Evolutionary conservation across 1,140 invertebrate species (phyloP), one percentile per base, ranked within the genome.

Genomic region (Drosophila baimaii): DNA sequence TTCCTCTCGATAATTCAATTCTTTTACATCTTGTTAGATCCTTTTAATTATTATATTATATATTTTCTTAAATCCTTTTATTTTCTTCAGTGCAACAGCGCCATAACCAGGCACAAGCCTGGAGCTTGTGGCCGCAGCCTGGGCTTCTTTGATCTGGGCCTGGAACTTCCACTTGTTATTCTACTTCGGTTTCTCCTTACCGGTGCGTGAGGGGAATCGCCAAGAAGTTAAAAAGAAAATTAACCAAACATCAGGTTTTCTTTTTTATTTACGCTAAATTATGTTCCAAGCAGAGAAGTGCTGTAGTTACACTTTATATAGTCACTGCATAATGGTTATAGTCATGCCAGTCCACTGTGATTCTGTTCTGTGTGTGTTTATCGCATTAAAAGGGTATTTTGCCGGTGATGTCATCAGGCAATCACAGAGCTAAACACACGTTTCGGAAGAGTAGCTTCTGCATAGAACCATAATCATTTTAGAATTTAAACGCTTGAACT

Each of bases 231-330:
- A 61, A 61, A 73, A 73, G 69, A 72, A 73, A 73, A 73, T 72
- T 72, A 72, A 73, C 68, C 68, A 57, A 61, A 73, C 37, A 71
- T 29, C 68, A 71, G 65, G 68, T 71, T 71, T 52, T 52, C 17
- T 33, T 52, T 52, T 70, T 71, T 71, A 70, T 71, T 71, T 39
- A 71, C 65, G 21, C 65, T 71, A 71, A 71, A 70, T 71, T 58
- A 58, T 71, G 31, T 65, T 58, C 41, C 33, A 9, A 33, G 68
- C 65, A 29, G 27, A 64, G 61, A 59, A 31, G 43, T 61, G 58
- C n/a, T 71, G 52, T 58, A 71, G 69, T 71, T 71, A 71, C 66
- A 49, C 69, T 58, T 72, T 73, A 73, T 73, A 73, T 44, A 73
- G 55, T 52, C 70, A 33, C 35, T 46, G 70, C 44, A 25, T 46